Evolutionary conservation across 2,113 vertebrate genomes (phyloP).

Genomic region (Chamaea fasciata): DNA sequence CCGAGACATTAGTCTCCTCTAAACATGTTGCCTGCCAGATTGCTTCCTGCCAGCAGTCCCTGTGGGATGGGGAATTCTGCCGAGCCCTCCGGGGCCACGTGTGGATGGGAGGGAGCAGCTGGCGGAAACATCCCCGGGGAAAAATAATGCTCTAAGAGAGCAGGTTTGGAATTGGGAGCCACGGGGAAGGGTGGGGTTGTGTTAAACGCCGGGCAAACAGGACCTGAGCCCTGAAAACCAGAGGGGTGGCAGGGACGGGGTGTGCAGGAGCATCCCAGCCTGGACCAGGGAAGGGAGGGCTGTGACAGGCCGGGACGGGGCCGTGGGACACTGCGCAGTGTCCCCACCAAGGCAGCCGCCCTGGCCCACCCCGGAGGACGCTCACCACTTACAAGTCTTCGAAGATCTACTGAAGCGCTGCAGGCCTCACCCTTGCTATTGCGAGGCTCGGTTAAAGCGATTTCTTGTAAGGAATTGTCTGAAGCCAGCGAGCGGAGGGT

Average conservation of each 20-base stretch:
- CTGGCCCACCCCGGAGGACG: not conserved
- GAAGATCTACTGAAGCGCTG: not conserved
- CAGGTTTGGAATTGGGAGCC: not conserved
- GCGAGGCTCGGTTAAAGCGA: not conserved
- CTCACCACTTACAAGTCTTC: not conserved
- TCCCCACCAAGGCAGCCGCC: not conserved
- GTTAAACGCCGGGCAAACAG: accelerated
- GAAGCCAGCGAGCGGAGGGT: not conserved
- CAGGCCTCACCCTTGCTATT: not conserved
- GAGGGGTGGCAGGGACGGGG: not conserved
- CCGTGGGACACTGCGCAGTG: accelerated
- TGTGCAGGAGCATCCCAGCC: not conserved
- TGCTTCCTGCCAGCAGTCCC: conserved; percentile 16
- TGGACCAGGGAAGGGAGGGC: not conserved
- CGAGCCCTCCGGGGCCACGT: accelerated
- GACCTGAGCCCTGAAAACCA: not conserved
- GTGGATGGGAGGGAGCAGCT: not conserved
- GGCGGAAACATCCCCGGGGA: not conserved
- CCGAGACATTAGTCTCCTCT: conserved; percentile 15
- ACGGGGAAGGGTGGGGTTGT: not conserved
- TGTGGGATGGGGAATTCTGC: not conserved
- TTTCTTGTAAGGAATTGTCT: not conserved
- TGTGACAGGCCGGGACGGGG: not conserved
- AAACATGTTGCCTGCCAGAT: conserved; percentile 5
- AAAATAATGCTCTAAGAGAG: accelerated